A percentile compares a stretch with the other conserved stretches of the same genome.
Conservation (phyloP, 1,140 invertebrate species). For the Zaprionus africanus region DNA sequence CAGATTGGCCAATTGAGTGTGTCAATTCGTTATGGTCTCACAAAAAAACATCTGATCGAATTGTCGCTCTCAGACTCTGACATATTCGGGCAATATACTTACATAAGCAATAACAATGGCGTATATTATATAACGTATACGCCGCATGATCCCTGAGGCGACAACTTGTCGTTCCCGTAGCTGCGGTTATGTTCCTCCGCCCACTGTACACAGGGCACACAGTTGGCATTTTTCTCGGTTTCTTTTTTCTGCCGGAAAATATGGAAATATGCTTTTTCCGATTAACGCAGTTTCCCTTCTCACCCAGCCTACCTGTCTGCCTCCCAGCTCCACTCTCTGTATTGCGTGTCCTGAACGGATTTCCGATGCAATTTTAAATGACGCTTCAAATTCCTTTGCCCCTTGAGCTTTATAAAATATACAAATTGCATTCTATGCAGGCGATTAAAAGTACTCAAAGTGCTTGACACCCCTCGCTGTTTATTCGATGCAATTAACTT, state of each 20-base stretch:
- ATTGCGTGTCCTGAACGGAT: conserved; percentile 16
- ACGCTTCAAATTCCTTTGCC: background rate
- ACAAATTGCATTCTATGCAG: background rate
- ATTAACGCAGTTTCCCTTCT: conserved; percentile 19
- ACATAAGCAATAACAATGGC: conserved; percentile 16
- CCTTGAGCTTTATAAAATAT: conserved; percentile 6
- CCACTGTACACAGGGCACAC: background rate
- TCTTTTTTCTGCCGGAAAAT: conserved; percentile 28
- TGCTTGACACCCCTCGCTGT: conserved; percentile 19
- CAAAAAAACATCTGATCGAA: conserved; percentile 7
- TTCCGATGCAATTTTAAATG: conserved; percentile 29
- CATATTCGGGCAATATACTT: conserved; percentile 4
- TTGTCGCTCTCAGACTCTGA: background rate
- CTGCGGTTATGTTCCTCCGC: conserved; percentile 2
- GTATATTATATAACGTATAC: conserved; percentile 24
- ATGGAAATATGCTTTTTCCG: conserved; percentile 37
- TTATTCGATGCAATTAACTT: conserved; percentile 70
- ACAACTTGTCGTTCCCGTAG: conserved; percentile 36
- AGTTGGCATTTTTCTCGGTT: background rate
- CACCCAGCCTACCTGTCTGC: background rate
- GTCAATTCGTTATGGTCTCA: background rate
- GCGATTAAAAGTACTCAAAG: background rate
- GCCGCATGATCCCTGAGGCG: conserved; percentile 23
- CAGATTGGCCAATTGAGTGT: background rate
- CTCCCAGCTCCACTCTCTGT: background rate